Evolutionary conservation across 2,113 vertebrate species (phyloP).

Genomic region (Numida meleagris): DNA sequence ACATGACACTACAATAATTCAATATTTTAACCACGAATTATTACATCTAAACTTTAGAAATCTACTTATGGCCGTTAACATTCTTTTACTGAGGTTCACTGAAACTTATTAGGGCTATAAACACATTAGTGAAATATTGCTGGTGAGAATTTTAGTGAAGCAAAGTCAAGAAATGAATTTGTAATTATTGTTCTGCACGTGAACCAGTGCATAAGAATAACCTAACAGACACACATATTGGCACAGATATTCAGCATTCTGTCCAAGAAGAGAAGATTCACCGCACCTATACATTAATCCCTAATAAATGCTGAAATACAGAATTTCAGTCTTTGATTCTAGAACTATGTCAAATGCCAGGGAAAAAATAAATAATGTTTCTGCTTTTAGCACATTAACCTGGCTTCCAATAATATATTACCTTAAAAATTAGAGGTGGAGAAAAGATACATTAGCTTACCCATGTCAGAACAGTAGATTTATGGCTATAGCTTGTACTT

Average conservation of each 20-base stretch:
- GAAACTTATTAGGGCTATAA: conserved; percentile 37
- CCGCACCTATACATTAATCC: neutral
- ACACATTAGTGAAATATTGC: neutral
- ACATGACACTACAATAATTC: neutral
- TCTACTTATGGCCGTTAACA: neutral
- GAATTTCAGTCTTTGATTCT: neutral
- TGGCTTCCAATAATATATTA: neutral
- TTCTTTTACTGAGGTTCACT: neutral
- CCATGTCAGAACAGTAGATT: neutral
- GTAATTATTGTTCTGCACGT: conserved; percentile 12
- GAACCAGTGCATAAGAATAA: neutral
- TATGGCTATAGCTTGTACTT: neutral
- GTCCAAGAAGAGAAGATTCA: neutral
- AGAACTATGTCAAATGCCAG: neutral
- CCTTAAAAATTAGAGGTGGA: neutral
- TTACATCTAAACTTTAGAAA: neutral
- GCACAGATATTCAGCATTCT: conserved; percentile 6
- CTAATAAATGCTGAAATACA: conserved; percentile 3
- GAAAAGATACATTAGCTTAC: neutral
- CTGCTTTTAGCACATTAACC: neutral
- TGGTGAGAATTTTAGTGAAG: conserved; percentile 23
- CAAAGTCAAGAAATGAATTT: neutral
- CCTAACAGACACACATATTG: neutral
- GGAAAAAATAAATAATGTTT: neutral
- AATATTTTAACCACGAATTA: neutral